A percentile compares a stretch with the other conserved stretches of the same genome.
Conservation (phyloP, 2,113 vertebrate species). For the Periophthalmodon schlosseri region DNA sequence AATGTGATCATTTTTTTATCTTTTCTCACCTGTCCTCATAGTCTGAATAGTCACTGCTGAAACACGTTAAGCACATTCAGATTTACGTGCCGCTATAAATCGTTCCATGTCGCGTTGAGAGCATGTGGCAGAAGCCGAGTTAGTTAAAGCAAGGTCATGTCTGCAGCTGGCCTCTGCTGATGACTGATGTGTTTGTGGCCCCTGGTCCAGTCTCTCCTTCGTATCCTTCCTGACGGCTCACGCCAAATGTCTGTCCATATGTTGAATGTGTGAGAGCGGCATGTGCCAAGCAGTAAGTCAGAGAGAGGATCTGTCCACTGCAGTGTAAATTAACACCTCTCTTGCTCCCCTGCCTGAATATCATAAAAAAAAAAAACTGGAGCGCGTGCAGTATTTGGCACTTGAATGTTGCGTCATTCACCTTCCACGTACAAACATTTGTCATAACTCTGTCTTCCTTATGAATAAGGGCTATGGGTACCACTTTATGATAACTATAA, state of each 20-base stretch:
- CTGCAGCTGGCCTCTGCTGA: constrained; percentile 31
- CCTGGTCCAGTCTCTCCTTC: constrained; percentile 25
- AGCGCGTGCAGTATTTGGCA: constrained; percentile 15
- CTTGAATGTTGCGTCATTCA: constrained; percentile 26
- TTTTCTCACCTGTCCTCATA: neutral
- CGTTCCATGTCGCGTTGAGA: constrained; percentile 13
- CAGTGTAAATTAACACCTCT: constrained; percentile 5
- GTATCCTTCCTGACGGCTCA: constrained; percentile 2
- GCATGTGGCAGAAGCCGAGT: constrained; percentile 16
- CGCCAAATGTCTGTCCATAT: constrained; percentile 48
- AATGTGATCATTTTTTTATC: neutral
- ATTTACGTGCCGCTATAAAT: constrained; percentile 8
- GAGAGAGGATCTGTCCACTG: neutral
- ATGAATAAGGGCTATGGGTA: no score
- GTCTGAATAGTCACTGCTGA: neutral
- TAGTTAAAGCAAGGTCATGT: constrained; percentile 27
- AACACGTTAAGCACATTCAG: neutral
- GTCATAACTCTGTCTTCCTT: constrained; percentile 39
- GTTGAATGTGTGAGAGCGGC: constrained; percentile 16
- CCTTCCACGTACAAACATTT: constrained; percentile 26
- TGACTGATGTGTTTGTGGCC: constrained; percentile 37
- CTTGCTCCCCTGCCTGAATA: constrained; percentile 1
- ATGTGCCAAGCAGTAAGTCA: constrained; percentile 9
- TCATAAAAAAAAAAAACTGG: constrained; percentile 4
- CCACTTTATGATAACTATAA: no score